A percentile compares a stretch with the other conserved stretches of the same genome.
Conservation (phyloP, 2,113 vertebrate species). For the Leucopsar rothschildi region DNA sequence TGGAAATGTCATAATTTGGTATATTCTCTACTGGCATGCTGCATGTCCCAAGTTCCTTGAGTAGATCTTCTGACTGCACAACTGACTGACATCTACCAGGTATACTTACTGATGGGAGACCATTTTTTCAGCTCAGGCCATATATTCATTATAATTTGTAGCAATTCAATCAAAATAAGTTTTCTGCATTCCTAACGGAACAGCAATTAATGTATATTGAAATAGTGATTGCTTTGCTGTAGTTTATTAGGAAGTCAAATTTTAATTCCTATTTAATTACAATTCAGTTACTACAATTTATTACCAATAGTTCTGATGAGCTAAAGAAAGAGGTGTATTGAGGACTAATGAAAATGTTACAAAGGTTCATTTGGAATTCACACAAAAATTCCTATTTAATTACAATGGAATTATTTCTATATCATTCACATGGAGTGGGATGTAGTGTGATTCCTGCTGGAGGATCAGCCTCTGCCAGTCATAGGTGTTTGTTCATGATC, state of each 20-base stretch:
- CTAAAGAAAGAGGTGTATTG: conserved; percentile 48
- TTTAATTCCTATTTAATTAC: conserved; percentile 75
- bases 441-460: background rate
- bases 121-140: background rate
- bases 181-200: conserved; percentile 45
- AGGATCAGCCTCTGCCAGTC: background rate
- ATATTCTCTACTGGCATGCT: background rate
- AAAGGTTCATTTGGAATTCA: conserved; percentile 65
- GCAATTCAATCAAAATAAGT: conserved; percentile 56
- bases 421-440: background rate
- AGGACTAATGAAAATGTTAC: conserved; percentile 63
- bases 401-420: conserved; percentile 37
- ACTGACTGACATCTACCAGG: background rate
- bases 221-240: conserved; percentile 64
- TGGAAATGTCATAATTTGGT: background rate
- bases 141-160: conserved; percentile 48
- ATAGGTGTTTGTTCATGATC: background rate
- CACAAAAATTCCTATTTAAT: conserved; percentile 55
- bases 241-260: conserved; percentile 70
- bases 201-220: conserved; percentile 56
- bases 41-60: background rate
- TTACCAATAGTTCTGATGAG: conserved; percentile 69
- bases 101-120: background rate
- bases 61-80: background rate
- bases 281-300: conserved; percentile 63